These are phyloP conservation scores for Cheilosia scutellata DNA, from an alignment of 2,888 invertebrate species.

Conservation along the genomic window DNA sequence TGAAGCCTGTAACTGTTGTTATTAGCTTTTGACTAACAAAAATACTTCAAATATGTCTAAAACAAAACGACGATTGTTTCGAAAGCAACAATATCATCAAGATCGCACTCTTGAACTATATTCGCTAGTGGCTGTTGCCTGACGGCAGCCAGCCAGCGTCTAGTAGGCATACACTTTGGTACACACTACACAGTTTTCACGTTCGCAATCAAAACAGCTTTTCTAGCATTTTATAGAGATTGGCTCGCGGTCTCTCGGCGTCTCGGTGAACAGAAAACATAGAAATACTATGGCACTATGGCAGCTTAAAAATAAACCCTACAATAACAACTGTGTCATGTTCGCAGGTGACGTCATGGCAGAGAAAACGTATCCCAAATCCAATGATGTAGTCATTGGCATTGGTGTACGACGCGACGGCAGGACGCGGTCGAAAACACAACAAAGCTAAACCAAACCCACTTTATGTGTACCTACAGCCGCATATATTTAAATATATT, in stretches of 20 bases:
- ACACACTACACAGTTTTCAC: neutral
- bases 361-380: slow-evolving; percentile 34
- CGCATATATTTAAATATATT: slow-evolving; percentile 27
- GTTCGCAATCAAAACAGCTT: slow-evolving; percentile 23
- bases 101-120: slow-evolving; percentile 34
- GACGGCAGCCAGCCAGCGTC: no score
- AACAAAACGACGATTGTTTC: slow-evolving; percentile 13
- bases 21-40: no score
- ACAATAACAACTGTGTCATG: slow-evolving; percentile 67
- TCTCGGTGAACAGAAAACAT: slow-evolving; percentile 5
- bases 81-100: slow-evolving; percentile 4
- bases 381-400: slow-evolving; percentile 68
- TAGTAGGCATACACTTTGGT: neutral
- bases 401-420: slow-evolving; percentile 17
- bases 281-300: slow-evolving; percentile 1
- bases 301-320: slow-evolving; percentile 59
- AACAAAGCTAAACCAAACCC: slow-evolving; percentile 1
- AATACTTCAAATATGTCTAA: slow-evolving; percentile 5
- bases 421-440: slow-evolving; percentile 11
- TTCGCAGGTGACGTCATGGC: slow-evolving; percentile 64
- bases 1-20: slow-evolving; percentile 21
- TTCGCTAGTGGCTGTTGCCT: neutral
- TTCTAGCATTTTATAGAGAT: slow-evolving; percentile 12
- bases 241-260: neutral
- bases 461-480: neutral